A percentile compares a stretch with the other conserved stretches of the same genome.
phyloP scores from a whole-genome alignment of 2,113 vertebrate species.

The Pyxicephalus adspersus region DNA sequence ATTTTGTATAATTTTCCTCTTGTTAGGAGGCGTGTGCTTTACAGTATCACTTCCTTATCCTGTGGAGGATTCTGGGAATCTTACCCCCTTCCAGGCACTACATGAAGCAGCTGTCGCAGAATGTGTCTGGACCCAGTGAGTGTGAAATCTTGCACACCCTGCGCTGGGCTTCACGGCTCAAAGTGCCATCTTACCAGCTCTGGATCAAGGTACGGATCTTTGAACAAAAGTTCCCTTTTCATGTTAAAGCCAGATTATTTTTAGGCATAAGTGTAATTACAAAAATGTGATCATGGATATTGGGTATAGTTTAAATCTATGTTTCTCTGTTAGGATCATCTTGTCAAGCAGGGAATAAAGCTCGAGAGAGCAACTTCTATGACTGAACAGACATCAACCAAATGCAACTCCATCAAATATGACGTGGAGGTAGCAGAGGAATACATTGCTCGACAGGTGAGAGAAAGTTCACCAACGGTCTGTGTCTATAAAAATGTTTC shows the following conservation, averaged over 20 bases:
- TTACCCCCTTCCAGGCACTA: slow-evolving; percentile 91
- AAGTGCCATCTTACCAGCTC: slow-evolving; percentile 82
- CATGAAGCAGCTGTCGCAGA: slow-evolving; percentile 87
- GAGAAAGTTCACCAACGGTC: not conserved
- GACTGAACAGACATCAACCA: slow-evolving; percentile 80
- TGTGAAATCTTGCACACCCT: slow-evolving; percentile 94
- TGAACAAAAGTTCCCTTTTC: not conserved
- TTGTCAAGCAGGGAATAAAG: slow-evolving; percentile 93
- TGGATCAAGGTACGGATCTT: slow-evolving; percentile 88
- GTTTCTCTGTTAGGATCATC: slow-evolving; percentile 79
- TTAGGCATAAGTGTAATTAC: not conserved
- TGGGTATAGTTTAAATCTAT: not conserved
- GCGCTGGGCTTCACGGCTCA: slow-evolving; percentile 93
- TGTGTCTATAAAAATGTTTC: no score
- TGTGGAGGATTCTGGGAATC: slow-evolving; percentile 93
- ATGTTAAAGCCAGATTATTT: not conserved
- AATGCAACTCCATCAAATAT: slow-evolving; percentile 91
- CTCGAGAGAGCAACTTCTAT: slow-evolving; percentile 86
- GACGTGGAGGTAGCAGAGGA: slow-evolving; percentile 96
- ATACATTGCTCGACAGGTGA: slow-evolving; percentile 94
- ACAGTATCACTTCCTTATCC: slow-evolving; percentile 94
- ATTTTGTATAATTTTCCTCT: not conserved
- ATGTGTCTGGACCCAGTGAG: slow-evolving; percentile 85
- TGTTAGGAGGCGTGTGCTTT: slow-evolving; percentile 94
- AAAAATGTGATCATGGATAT: not conserved